phyloP scores from a whole-genome alignment of 2,113 vertebrate genomes.

The Eurypyga helias region DNA sequence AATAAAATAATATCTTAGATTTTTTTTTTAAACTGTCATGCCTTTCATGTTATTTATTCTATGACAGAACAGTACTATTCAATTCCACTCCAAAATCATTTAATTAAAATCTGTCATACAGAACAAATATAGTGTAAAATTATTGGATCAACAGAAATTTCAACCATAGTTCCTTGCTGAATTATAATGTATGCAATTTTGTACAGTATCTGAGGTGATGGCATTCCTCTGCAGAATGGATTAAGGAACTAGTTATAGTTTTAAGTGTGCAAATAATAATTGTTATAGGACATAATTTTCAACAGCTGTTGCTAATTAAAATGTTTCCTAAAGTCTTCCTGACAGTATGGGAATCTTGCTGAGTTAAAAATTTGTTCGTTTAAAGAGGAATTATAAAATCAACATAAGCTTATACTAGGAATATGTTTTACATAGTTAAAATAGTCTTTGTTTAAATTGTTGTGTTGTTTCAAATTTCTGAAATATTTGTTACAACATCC shows the following conservation, averaged over 20 bases:
- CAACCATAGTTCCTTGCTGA: not conserved
- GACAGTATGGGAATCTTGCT: not conserved
- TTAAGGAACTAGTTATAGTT: not conserved
- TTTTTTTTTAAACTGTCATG: not conserved
- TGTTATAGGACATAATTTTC: not conserved
- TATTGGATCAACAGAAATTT: not conserved
- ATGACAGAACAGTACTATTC: not conserved
- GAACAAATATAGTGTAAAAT: not conserved
- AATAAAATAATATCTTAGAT: not conserved
- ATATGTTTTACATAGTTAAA: not conserved
- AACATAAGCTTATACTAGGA: not conserved
- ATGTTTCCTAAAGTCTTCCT: not conserved
- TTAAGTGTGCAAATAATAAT: not conserved
- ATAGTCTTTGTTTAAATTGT: not conserved
- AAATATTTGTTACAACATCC: not conserved
- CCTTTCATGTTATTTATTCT: not conserved
- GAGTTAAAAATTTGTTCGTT: not conserved
- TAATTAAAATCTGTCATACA: not conserved
- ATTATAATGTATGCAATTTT: not conserved
- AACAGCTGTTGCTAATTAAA: conserved; percentile 34
- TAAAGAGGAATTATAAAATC: not conserved
- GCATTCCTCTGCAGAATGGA: not conserved
- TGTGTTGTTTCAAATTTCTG: not conserved
- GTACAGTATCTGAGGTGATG: not conserved
- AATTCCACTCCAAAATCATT: not conserved